phyloP scores from a whole-genome alignment of 2,113 vertebrate species.

The Heterochromis multidens region DNA sequence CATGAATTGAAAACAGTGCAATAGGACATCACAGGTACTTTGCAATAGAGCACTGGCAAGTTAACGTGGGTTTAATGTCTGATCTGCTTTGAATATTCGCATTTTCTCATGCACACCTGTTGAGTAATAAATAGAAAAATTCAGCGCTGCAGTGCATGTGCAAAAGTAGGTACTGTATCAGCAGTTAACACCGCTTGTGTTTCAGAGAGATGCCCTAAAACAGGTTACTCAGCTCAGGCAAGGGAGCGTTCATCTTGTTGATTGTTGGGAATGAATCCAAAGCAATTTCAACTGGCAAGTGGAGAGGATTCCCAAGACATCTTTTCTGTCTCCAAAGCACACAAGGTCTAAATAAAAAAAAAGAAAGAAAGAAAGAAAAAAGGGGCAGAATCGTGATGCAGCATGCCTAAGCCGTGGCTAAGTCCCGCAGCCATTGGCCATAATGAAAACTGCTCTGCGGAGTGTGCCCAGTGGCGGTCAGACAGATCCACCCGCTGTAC shows the following conservation, averaged over 20 bases:
- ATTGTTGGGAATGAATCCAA: constrained; percentile 68
- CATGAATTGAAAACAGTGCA: neutral
- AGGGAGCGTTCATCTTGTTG: constrained; percentile 54
- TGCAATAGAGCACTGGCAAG: neutral
- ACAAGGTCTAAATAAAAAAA: constrained; percentile 63
- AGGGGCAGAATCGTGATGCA: constrained; percentile 56
- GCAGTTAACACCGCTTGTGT: neutral
- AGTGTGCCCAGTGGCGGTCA: constrained; percentile 67
- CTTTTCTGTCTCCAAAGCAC: constrained; percentile 72
- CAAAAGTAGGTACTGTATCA: neutral
- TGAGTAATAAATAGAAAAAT: neutral
- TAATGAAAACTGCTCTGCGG: constrained; percentile 74
- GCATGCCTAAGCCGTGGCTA: constrained; percentile 65
- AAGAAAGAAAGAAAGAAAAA: constrained; percentile 14
- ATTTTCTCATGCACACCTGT: neutral
- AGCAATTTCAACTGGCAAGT: constrained; percentile 70
- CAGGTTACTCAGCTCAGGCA: constrained; percentile 40
- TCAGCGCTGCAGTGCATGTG: neutral
- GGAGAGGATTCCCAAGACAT: constrained; percentile 69
- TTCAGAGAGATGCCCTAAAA: constrained; percentile 25
- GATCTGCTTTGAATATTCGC: neutral
- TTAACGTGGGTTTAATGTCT: neutral
- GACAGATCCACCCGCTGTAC: constrained; percentile 69
- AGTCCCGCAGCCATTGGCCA: constrained; percentile 67
- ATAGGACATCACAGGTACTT: neutral